Base-by-base conservation (phyloP, 37 sponge, comb jelly and placozoan species). In the Spongilla lacustris region DNA sequence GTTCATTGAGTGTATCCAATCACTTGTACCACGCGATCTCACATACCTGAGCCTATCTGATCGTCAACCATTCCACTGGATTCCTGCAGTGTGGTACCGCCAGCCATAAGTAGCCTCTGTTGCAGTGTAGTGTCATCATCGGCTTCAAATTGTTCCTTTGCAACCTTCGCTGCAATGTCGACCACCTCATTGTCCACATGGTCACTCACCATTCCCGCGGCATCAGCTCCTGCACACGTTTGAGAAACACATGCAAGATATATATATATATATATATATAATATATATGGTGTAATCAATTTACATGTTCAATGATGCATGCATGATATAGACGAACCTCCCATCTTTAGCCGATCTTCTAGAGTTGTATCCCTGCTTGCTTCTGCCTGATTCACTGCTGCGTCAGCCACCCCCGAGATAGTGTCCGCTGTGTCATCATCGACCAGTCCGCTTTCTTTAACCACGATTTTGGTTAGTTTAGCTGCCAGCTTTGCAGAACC, bases 341-440 rank as follows among this genome's bases (percentile, higher is more conserved):
- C 92, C 92, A 91, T 91, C 73, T 91, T 91, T 35, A 87, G 31
- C 67, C 92, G 77, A 33, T 91, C 92, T 4, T 74, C 28, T 11
- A 87, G 19, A 32, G 74, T 79, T 25, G 92, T 80, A 68, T 91
- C 71, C n/a, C 79, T 86, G 41, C 70, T 84, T 24, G 92, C 92
- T 26, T 86, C 87, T 32, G 87, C 87, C 74, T 91, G 91, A 48
- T 86, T 83, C 84, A 86, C 82, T 58, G 21, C 58, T 1, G 68
- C 87, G 77, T 86, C 91, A 14, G 75, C 83, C 4, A 19, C 91
- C 3, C 73, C 79, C 5, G 50, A 37, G 1, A 82, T 24, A 24
- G 71, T 50, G 26, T 71, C 37, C 22, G 41, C 87, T 50, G 74
- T 49, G 5, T 86, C 74, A 22, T 79, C 81, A 25, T 86, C 87